Evolutionary conservation across 1,140 invertebrate species (phyloP).

Genomic region (Cherax destructor): DNA sequence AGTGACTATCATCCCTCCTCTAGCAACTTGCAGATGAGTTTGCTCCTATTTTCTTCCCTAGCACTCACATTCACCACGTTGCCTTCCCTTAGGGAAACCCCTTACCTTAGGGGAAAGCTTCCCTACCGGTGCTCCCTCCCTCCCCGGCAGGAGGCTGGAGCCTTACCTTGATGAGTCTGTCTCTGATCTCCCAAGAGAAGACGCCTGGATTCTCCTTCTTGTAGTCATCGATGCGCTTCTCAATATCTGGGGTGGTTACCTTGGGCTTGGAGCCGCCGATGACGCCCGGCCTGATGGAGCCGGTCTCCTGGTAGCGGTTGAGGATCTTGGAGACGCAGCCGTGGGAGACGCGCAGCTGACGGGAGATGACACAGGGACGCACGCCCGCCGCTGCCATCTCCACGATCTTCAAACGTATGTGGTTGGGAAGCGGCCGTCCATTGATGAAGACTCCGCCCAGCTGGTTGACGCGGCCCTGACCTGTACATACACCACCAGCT

Average conservation of each 20-base stretch:
- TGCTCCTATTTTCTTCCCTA: too few relatives aligned
- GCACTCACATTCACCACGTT: background rate
- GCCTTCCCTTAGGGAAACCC: background rate
- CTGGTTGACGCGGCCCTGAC: constrained; percentile 93
- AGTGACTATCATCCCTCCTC: too few relatives aligned
- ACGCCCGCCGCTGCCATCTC: constrained; percentile 92
- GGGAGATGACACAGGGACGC: constrained; percentile 91
- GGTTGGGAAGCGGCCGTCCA: constrained; percentile 91
- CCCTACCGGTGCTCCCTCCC: background rate
- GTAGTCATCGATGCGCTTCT: constrained; percentile 78
- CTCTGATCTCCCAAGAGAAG: constrained; percentile 79
- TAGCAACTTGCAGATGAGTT: background rate
- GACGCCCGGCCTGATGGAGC: constrained; percentile 77
- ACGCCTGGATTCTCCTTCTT: constrained; percentile 78
- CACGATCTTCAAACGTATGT: constrained; percentile 91
- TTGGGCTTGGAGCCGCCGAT: constrained; percentile 76
- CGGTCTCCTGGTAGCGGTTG: constrained; percentile 84
- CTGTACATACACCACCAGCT: constrained; percentile 74
- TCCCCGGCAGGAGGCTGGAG: background rate
- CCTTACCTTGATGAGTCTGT: constrained; percentile 73
- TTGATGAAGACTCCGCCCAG: constrained; percentile 94
- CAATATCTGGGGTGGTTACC: constrained; percentile 77
- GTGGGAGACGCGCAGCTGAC: constrained; percentile 90
- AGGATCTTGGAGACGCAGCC: constrained; percentile 95
- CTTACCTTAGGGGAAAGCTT: too few relatives aligned